phyloP scores from a whole-genome alignment of 2,113 vertebrate genomes.

The Prunella himalayana region DNA sequence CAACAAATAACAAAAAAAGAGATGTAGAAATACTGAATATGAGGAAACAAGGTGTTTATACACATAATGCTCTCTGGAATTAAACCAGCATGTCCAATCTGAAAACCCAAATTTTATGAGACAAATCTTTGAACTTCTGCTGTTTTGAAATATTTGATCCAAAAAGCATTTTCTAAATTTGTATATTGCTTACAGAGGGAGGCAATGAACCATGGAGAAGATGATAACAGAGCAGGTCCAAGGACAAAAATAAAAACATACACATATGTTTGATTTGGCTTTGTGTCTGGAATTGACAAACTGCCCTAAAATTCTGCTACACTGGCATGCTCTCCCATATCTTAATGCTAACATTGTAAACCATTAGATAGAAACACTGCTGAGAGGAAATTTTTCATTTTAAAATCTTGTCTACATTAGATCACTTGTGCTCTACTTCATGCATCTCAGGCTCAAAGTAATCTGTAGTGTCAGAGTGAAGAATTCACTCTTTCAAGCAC shows the following conservation, averaged over 20 bases:
- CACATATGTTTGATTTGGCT: not conserved
- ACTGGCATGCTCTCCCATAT: not conserved
- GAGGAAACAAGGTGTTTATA: not conserved
- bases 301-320: not conserved
- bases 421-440: not conserved
- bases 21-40: not conserved
- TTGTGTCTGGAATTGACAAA: not conserved
- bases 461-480: not conserved
- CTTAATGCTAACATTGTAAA: not conserved
- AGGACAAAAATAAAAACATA: not conserved
- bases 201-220: not conserved
- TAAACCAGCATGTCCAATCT: not conserved
- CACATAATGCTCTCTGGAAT: not conserved
- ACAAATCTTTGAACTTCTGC: not conserved
- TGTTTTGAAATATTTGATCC: not conserved
- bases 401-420: not conserved
- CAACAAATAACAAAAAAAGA: not conserved
- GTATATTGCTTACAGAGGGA: not conserved
- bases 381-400: not conserved
- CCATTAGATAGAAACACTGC: not conserved
- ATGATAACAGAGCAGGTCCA: not conserved
- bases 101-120: not conserved
- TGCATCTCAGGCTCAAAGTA: not conserved
- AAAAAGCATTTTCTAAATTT: not conserved
- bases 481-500: not conserved